Base-by-base conservation (phyloP, 35 echinoderm and acorn worm genomes). In the Acanthaster planci region DNA sequence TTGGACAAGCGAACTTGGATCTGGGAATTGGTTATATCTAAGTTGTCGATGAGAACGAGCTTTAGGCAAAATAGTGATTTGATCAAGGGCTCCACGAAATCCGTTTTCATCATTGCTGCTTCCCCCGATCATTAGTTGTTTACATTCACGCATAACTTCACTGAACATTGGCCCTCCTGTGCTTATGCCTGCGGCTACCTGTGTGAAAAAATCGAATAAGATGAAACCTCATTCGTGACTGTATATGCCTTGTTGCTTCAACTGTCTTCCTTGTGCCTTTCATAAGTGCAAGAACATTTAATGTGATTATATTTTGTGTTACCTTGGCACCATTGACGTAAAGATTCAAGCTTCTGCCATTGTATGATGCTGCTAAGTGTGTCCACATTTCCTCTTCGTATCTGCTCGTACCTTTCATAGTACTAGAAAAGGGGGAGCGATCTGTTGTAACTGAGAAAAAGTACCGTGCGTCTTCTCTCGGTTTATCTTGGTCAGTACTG, bases 251-350 rank as follows among this genome's bases (percentile, higher is more conserved):
- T n/a, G n/a, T n/a, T n/a, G n/a, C n/a, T n/a, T n/a, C n/a, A n/a
- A n/a, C n/a, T n/a, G n/a, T n/a, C n/a, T n/a, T n/a, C n/a, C n/a
- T n/a, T n/a, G n/a, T n/a, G n/a, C n/a, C n/a, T n/a, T n/a, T n/a
- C n/a, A n/a, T n/a, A n/a, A n/a, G n/a, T n/a, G n/a, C n/a, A n/a
- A n/a, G n/a, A n/a, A n/a, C n/a, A n/a, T n/a, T n/a, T n/a, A n/a
- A n/a, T n/a, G n/a, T 47, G 4, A 4, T 47, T 47, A 47, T 47
- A 47, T 47, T 47, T 10, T 59, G 7, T 59, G 2, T 72, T 72
- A 72, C 64, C 76, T 88, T 87, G n/a, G 96, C 96, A 8, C 96
- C 92, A 82, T 99, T 85, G n/a, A 94, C 81, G 67, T 88, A 99
- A 16, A 99, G 89, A 54, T 58, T 90, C 82, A 91, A 83, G 34